Evolutionary conservation across 2,888 invertebrate species (phyloP), one percentile per base, ranked within the genome.

Genomic region (Lacanobia oleracea): DNA sequence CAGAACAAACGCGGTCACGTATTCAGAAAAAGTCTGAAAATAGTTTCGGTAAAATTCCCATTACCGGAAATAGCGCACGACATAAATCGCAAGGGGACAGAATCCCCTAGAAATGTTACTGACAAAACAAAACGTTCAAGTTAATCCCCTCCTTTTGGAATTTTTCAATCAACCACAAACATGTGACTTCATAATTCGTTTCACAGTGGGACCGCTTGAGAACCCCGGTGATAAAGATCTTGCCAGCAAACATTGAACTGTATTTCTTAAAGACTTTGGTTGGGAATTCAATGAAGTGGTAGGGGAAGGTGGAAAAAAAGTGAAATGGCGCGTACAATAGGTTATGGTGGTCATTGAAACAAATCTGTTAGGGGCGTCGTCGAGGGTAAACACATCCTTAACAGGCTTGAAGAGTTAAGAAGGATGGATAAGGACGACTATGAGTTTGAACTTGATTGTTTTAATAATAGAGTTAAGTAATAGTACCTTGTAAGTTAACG

Each of bases 141-240:
- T 82, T 91, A 93, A 92, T 91, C 92, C 91, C 90, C 86, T 85
- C 81, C 88, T 88, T 86, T 88, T 87, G 93, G 94, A 93, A 94
- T 94, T 94, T 94, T 94, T 94, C 95, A 94, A 94, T 94, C 93
- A 94, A 88, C 90, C 90, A 85, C 90, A 88, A 91, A 91, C 93
- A 91, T 89, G 91, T 90, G 91, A 92, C 92, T 93, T 92, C 90
- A 92, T 94, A 93, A 93, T 92, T 91, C 89, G 89, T 91, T 91
- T 90, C 88, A 90, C 92, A 91, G 90, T 88, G 67, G 78, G 80
- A 77, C 64, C 69, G 87, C 89, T 89, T 89, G 90, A 90, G 91
- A 91, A 91, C 83, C 82, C 83, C 78, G 70, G 33, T 79, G 93
- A 93, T 93, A 92, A 91, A 74, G 88, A 93, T 93, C 92, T 89